phyloP scores from a whole-genome alignment of 2,888 invertebrate species.

The Ellobium chinense region DNA sequence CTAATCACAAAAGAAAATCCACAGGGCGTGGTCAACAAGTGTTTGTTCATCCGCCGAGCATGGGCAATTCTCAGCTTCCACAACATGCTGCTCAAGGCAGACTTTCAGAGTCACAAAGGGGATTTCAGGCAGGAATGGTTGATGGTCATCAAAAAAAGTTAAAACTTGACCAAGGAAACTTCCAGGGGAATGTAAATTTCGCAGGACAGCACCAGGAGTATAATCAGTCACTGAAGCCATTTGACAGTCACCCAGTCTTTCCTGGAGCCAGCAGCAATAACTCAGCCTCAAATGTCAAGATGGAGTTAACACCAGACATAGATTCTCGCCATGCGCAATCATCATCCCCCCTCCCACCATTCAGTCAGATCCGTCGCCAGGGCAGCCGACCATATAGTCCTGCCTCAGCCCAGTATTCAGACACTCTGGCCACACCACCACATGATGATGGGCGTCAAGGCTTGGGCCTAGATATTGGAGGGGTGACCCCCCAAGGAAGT shows the following conservation, averaged over 20 bases:
- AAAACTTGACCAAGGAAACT: background rate
- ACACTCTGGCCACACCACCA: slow-evolving; percentile 22
- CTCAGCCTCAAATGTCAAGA: background rate
- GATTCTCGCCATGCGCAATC: slow-evolving; percentile 27
- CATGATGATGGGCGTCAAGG: slow-evolving; percentile 6
- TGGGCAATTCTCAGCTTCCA: background rate
- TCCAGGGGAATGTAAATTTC: background rate
- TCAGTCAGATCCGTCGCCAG: slow-evolving; percentile 37
- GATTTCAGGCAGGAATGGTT: background rate
- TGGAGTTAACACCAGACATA: slow-evolving; percentile 25
- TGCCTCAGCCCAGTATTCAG: background rate
- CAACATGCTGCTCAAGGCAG: background rate
- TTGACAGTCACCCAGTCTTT: slow-evolving; percentile 20
- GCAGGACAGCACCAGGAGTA: slow-evolving; percentile 2
- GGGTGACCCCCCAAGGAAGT: background rate
- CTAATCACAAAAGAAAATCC: slow-evolving; percentile 28
- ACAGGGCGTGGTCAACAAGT: slow-evolving; percentile 5
- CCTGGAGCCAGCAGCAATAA: slow-evolving; percentile 15
- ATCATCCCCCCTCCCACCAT: slow-evolving; percentile 33
- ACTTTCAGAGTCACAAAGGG: background rate
- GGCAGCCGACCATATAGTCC: slow-evolving; percentile 35
- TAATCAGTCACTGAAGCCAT: background rate
- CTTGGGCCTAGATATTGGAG: background rate
- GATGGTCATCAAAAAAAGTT: slow-evolving; percentile 29
- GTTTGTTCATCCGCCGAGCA: slow-evolving; percentile 5